Conservation (phyloP, 2,888 invertebrate species). For the Drosophila anceps region DNA sequence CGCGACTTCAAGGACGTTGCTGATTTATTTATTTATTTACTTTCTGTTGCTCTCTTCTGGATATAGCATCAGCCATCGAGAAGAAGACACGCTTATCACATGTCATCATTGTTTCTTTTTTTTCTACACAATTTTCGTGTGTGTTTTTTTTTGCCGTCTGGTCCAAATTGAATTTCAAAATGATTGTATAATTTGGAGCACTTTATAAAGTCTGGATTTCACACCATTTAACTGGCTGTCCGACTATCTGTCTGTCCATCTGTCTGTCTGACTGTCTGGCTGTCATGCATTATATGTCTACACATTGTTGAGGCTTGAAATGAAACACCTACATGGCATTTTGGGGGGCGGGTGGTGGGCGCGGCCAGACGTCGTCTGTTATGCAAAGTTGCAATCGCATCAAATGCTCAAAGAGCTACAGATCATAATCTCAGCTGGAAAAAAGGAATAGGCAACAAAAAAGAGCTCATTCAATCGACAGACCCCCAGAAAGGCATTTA, state of each 20-base stretch:
- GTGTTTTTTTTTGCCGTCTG: constrained; percentile 65
- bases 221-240: constrained; percentile 43
- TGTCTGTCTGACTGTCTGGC: constrained; percentile 42
- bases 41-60: constrained; percentile 45
- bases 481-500: constrained; percentile 28
- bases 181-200: constrained; percentile 80
- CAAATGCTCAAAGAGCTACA: constrained; percentile 58
- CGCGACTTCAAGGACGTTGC: constrained; percentile 83
- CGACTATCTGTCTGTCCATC: constrained; percentile 18
- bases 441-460: constrained; percentile 19
- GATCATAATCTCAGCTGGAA: constrained; percentile 52
- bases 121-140: constrained; percentile 23
- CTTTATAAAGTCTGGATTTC: constrained; percentile 74
- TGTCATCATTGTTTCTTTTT: constrained; percentile 49
- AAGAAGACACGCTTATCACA: constrained; percentile 51
- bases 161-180: constrained; percentile 81
- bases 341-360: constrained; percentile 1
- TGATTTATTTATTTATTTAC: constrained; percentile 80
- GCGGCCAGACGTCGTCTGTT: constrained; percentile 68
- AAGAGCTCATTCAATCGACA: constrained; percentile 50
- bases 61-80: constrained; percentile 9
- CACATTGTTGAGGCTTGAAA: constrained; percentile 67
- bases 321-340: constrained; percentile 50
- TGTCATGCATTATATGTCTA: constrained; percentile 52
- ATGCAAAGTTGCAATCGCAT: constrained; percentile 79